Conservation (phyloP, 2,113 vertebrate species). For the Tetraodon nigroviridis region DNA sequence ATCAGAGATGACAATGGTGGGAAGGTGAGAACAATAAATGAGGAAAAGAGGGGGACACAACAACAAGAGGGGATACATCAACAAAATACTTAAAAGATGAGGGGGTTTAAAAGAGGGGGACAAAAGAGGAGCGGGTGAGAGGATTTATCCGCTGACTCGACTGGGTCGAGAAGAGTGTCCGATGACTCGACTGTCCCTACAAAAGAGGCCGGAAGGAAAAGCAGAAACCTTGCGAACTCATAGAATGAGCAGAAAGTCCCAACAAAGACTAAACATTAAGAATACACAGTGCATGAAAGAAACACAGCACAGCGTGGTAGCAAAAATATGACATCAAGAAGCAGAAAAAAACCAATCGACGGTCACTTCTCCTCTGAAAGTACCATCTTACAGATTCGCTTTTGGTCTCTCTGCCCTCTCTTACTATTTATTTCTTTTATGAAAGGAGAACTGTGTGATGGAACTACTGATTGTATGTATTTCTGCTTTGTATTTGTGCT, state of each 20-base stretch:
- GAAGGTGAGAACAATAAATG: not conserved
- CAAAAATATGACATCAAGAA: not conserved
- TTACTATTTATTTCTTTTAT: not conserved
- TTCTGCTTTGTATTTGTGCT: slow-evolving; percentile 6
- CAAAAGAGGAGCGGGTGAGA: slow-evolving; percentile 18
- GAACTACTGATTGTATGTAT: not conserved
- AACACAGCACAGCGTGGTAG: not conserved
- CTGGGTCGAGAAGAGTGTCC: no score
- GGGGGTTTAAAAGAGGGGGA: slow-evolving; percentile 3
- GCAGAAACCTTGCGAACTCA: slow-evolving; percentile 40
- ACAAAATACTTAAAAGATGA: slow-evolving; percentile 2
- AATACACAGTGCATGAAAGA: slow-evolving; percentile 26
- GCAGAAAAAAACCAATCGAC: not conserved
- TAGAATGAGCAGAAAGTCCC: slow-evolving; percentile 16
- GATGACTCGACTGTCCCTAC: slow-evolving; percentile 42
- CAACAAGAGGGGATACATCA: not conserved
- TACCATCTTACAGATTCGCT: no score
- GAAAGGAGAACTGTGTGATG: not conserved
- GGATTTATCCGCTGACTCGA: slow-evolving; percentile 33
- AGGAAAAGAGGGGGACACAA: slow-evolving; percentile 1
- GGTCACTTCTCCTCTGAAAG: no score
- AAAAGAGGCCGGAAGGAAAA: slow-evolving; percentile 61
- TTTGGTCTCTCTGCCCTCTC: no score
- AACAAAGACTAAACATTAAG: slow-evolving; percentile 37
- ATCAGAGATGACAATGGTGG: not conserved